Evolutionary conservation across 2,113 vertebrate genomes (phyloP).

Genomic region (Phyllostomus discolor): DNA sequence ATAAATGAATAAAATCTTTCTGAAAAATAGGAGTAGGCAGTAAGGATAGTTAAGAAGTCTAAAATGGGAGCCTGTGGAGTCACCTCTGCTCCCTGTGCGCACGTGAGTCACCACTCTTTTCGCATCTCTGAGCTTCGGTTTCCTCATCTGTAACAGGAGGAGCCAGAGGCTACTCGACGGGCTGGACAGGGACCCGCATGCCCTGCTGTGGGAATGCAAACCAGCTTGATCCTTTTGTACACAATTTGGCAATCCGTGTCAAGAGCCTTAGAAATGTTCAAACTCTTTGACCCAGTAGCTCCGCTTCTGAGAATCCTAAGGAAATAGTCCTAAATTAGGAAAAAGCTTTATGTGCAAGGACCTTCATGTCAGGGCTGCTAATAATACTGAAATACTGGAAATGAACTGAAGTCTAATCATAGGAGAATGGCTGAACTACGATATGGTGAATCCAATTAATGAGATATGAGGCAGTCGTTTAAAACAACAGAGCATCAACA

Average conservation of each 20-base stretch:
- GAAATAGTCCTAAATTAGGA: conserved; percentile 68
- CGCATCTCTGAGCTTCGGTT: background rate
- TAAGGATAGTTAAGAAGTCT: background rate
- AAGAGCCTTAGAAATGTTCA: conserved; percentile 51
- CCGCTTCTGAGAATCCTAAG: conserved; percentile 63
- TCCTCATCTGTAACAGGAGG: background rate
- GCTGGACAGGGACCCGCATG: no score
- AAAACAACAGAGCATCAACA: background rate
- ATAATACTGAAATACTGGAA: conserved; percentile 30
- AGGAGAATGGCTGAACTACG: conserved; percentile 8
- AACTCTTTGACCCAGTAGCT: conserved; percentile 70
- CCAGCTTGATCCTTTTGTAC: conserved; percentile 33
- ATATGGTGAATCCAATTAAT: background rate
- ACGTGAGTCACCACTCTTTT: background rate
- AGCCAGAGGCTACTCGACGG: background rate
- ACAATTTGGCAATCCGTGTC: conserved; percentile 64
- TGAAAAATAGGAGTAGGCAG: background rate
- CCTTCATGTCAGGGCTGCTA: conserved; percentile 51
- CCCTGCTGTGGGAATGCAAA: background rate
- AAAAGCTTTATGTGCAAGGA: conserved; percentile 54
- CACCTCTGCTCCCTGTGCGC: background rate
- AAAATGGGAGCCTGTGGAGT: background rate
- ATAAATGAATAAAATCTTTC: no score
- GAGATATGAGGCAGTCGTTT: conserved; percentile 21
- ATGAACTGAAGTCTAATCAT: conserved; percentile 30